phyloP scores from a whole-genome alignment of 2,888 invertebrate genomes.

The Mystacides longicornis region DNA sequence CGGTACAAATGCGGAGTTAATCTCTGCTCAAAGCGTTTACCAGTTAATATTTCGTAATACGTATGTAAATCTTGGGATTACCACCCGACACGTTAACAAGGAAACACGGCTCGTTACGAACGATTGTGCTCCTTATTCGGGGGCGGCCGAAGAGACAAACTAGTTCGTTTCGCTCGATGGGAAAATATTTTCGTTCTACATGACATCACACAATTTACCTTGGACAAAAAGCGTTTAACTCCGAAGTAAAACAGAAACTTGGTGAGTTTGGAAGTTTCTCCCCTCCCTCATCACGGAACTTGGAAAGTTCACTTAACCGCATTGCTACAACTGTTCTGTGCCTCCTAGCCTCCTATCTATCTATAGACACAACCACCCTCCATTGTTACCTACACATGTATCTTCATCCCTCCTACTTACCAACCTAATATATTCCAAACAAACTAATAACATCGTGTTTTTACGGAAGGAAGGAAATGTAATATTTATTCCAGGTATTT shows the following conservation, averaged over 20 bases:
- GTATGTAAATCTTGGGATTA: background rate
- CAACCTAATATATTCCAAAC: no score
- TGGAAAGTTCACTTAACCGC: background rate
- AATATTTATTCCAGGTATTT: no score
- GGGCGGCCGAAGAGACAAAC: background rate
- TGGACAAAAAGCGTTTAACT: slow-evolving; percentile 7
- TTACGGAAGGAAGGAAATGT: no score
- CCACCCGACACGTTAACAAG: background rate
- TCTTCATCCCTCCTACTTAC: no score
- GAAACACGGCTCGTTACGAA: background rate
- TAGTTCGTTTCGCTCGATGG: background rate
- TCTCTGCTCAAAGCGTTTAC: background rate
- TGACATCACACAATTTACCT: slow-evolving; percentile 2
- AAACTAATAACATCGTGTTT: no score
- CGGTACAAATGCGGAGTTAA: background rate
- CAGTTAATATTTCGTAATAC: background rate
- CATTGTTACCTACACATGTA: no score
- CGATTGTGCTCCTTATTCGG: background rate
- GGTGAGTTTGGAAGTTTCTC: slow-evolving; percentile 1
- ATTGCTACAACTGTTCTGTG: background rate
- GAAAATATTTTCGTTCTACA: slow-evolving; percentile 5
- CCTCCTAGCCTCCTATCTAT: background rate
- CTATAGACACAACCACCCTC: no score
- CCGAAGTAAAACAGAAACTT: slow-evolving; percentile 6
- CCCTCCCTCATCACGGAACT: background rate